Conservation (phyloP, 1,140 invertebrate species). For the Triops cancriformis region DNA sequence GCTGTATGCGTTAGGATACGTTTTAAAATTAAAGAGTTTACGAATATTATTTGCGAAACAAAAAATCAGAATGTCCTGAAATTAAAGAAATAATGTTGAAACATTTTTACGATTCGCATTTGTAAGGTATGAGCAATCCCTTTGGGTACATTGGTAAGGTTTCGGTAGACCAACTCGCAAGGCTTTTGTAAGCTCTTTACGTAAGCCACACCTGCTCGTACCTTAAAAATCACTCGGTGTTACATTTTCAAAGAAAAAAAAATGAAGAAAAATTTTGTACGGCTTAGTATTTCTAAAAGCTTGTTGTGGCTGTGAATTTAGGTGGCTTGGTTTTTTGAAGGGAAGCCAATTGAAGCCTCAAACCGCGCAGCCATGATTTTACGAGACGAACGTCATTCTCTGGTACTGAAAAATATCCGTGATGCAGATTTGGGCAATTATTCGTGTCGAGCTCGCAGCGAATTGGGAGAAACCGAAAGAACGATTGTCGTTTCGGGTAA, state of each 20-base stretch:
- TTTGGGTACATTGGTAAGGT: neutral
- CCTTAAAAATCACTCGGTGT: neutral
- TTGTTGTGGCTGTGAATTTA: constrained; percentile 15
- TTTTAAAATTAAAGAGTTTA: neutral
- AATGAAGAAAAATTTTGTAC: neutral
- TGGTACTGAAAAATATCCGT: constrained; percentile 16
- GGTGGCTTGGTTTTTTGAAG: constrained; percentile 13
- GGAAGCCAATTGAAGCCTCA: constrained; percentile 7
- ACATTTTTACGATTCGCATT: neutral
- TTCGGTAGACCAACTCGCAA: neutral
- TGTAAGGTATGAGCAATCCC: neutral
- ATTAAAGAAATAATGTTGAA: neutral
- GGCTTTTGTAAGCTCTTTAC: neutral
- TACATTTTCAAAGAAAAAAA: neutral
- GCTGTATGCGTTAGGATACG: neutral
- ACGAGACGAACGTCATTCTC: neutral
- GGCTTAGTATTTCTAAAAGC: neutral
- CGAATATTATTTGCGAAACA: neutral
- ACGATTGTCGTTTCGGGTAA: constrained; percentile 20
- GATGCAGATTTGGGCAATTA: constrained; percentile 21
- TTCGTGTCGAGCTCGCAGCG: constrained; percentile 10
- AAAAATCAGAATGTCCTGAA: neutral
- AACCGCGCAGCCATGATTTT: constrained; percentile 18
- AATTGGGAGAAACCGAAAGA: constrained; percentile 17
- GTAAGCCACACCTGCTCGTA: neutral